Percentiles rank a stretch among this genome's conserved stretches.
Conservation (phyloP, 1,140 invertebrate species). For the Argopecten irradians region DNA sequence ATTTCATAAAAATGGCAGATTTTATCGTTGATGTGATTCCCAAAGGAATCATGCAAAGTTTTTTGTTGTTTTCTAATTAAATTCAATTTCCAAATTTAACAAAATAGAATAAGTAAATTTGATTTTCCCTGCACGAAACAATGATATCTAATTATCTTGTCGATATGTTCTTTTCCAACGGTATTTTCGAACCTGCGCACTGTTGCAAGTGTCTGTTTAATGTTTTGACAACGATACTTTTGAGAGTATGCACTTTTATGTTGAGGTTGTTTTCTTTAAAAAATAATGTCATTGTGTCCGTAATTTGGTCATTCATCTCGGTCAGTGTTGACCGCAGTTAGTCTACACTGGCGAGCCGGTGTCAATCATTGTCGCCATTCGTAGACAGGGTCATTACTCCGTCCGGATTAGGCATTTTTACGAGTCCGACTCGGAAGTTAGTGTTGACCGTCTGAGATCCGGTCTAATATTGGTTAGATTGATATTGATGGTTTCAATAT, state of each 20-base stretch:
- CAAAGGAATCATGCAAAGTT: not conserved
- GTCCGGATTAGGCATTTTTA: not conserved
- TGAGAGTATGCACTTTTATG: no score
- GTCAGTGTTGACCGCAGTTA: not conserved
- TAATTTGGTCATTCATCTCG: not conserved
- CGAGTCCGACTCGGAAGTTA: not conserved
- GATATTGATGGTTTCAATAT: not conserved
- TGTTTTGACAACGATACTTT: no score
- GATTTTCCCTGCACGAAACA: not conserved
- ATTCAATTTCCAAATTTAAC: not conserved
- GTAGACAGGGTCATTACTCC: not conserved
- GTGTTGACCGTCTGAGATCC: not conserved
- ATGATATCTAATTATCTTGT: not conserved
- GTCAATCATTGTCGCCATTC: not conserved
- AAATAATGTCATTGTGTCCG: not conserved
- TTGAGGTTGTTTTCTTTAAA: not conserved
- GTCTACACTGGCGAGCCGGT: not conserved
- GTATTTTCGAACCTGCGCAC: not conserved
- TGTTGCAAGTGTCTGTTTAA: not conserved
- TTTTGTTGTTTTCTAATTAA: not conserved
- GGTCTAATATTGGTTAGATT: not conserved
- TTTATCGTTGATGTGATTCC: not conserved
- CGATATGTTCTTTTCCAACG: not conserved
- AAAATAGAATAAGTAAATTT: not conserved
- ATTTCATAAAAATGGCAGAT: not conserved